These are phyloP conservation scores for Molanna angustata DNA, from an alignment of 2,888 invertebrate species.

Conservation along the genomic window DNA sequence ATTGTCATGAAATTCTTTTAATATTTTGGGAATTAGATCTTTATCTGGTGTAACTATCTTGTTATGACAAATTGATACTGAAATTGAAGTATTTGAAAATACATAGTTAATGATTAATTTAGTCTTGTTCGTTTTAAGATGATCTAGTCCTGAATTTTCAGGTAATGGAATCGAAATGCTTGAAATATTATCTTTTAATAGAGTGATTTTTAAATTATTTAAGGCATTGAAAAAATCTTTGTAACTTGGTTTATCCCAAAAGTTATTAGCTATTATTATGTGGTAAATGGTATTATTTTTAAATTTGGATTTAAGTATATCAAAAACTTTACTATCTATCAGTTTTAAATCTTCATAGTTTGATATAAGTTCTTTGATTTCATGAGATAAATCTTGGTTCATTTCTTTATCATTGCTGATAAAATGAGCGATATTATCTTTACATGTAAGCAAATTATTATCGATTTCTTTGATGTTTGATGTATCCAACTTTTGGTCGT, in stretches of 20 bases:
- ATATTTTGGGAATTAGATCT: conserved; percentile 23
- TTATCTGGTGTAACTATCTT: conserved; percentile 8
- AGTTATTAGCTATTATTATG: conserved; percentile 25
- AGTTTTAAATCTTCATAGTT: too few relatives aligned
- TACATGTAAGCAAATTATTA: not conserved
- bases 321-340: not conserved
- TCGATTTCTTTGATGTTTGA: not conserved
- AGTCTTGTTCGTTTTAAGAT: conserved; percentile 28
- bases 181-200: conserved; percentile 23
- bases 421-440: not conserved
- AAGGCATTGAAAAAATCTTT: conserved; percentile 33
- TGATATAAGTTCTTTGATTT: not conserved
- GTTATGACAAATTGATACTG: conserved; percentile 25
- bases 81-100: conserved; percentile 29
- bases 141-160: conserved; percentile 9
- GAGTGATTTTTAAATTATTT: conserved; percentile 14
- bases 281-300: conserved; percentile 19
- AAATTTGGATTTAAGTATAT: not conserved
- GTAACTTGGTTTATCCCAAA: conserved; percentile 32
- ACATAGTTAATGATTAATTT: conserved; percentile 31
- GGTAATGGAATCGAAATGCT: conserved; percentile 21
- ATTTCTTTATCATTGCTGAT: conserved; percentile 1
- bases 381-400: not conserved
- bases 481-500: too few relatives aligned
- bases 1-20: conserved; percentile 26